phyloP scores from a whole-genome alignment of 37 sponge, comb jelly and placozoan genomes.

The Hormiphora californensis region DNA sequence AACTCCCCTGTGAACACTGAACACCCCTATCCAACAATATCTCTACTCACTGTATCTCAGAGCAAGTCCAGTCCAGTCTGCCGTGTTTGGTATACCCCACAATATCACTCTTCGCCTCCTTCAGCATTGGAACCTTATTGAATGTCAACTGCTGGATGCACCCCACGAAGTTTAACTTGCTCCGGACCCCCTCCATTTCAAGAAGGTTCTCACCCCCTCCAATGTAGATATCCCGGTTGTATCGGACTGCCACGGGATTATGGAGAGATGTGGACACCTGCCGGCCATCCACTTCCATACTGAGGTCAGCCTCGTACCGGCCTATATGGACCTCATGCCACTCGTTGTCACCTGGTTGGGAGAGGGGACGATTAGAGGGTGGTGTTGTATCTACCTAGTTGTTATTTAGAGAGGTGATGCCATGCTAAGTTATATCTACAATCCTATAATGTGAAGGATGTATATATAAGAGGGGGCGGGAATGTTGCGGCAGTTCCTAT shows the following conservation, averaged over 20 bases:
- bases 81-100: background rate
- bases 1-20: too few species aligned
- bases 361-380: background rate
- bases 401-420: too few species aligned
- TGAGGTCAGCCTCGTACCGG: background rate
- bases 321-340: conserved; percentile 7
- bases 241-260: background rate
- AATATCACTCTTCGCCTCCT: background rate
- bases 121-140: conserved; percentile 29
- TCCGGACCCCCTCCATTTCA: background rate
- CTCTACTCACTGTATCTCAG: conserved; percentile 9
- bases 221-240: conserved; percentile 26
- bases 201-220: conserved; percentile 14
- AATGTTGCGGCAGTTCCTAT: too few species aligned
- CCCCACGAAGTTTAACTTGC: conserved; percentile 16
- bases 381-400: too few species aligned
- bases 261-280: background rate
- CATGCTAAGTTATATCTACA: too few species aligned
- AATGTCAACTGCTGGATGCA: conserved; percentile 28
- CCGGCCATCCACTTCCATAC: background rate
- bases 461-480: too few species aligned
- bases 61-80: conserved; percentile 2
- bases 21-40: too few species aligned
- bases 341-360: background rate
- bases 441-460: too few species aligned